These are phyloP conservation scores for Aplodontia rufa DNA, from an alignment of 2,113 vertebrate species.

Conservation along the genomic window DNA sequence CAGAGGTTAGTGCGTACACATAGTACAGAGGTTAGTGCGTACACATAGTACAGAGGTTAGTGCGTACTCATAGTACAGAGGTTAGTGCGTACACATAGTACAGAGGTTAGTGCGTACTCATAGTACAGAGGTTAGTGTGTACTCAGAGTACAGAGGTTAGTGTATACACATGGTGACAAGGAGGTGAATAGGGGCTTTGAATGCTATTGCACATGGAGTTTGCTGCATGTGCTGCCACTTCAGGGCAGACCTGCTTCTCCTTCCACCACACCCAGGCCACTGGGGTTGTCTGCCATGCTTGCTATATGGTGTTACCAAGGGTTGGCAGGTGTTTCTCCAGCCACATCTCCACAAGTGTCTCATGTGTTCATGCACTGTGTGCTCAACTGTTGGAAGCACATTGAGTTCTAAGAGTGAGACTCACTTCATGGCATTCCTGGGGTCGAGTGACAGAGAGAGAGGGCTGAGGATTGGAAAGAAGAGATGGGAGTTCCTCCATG, in stretches of 20 bases:
- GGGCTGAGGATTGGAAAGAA: neutral
- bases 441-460: neutral
- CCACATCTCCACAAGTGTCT: neutral
- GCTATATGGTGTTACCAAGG: neutral
- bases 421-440: no score
- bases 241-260: neutral
- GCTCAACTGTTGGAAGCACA: neutral
- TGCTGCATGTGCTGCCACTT: no score
- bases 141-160: no score
- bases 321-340: neutral
- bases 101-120: no score
- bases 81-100: no score
- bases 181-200: neutral
- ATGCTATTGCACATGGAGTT: neutral
- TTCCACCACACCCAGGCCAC: neutral
- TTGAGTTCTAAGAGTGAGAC: neutral
- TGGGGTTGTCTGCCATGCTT: neutral
- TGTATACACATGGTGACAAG: no score
- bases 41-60: no score
- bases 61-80: no score
- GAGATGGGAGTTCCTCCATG: no score
- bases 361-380: fast-evolving
- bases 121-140: no score
- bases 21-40: no score
- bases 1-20: no score